Percentiles rank a stretch among this genome's conserved stretches.
Evolutionary conservation across 1,140 invertebrate genomes (phyloP).

Genomic region (Lerema accius): DNA sequence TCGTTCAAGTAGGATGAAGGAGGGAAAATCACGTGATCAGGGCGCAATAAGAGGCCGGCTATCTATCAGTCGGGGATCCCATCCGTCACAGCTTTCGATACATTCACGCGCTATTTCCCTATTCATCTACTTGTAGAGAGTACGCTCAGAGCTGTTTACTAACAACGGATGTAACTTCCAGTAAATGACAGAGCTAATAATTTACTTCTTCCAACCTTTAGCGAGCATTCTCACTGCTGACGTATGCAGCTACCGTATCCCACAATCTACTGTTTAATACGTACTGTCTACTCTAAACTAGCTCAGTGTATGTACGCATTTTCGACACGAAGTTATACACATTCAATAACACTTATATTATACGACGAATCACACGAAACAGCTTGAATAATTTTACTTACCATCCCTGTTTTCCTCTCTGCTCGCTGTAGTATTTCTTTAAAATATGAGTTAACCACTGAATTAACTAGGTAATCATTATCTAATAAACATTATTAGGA

Average conservation of each 20-base stretch:
- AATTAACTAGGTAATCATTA: constrained; percentile 77
- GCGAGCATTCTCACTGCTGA: constrained; percentile 62
- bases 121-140: constrained; percentile 32
- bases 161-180: constrained; percentile 31
- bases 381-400: constrained; percentile 71
- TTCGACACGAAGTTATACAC: constrained; percentile 69
- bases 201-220: constrained; percentile 70
- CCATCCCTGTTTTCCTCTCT: constrained; percentile 81
- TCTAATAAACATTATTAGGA: constrained; percentile 77
- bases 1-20: constrained; percentile 35
- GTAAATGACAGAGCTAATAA: constrained; percentile 49
- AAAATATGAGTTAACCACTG: constrained; percentile 71
- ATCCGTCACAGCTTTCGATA: constrained; percentile 35
- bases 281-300: constrained; percentile 68
- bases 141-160: constrained; percentile 42
- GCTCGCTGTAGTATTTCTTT: constrained; percentile 75
- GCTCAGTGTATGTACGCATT: constrained; percentile 61
- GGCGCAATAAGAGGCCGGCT: constrained; percentile 38
- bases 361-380: constrained; percentile 77
- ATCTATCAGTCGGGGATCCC: constrained; percentile 33
- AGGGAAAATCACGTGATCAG: constrained; percentile 40
- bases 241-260: constrained; percentile 49
- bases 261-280: constrained; percentile 51
- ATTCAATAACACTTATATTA: constrained; percentile 77
- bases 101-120: constrained; percentile 25